Evolutionary conservation across 2,113 vertebrate genomes (phyloP).

Genomic region (Perca fluviatilis): DNA sequence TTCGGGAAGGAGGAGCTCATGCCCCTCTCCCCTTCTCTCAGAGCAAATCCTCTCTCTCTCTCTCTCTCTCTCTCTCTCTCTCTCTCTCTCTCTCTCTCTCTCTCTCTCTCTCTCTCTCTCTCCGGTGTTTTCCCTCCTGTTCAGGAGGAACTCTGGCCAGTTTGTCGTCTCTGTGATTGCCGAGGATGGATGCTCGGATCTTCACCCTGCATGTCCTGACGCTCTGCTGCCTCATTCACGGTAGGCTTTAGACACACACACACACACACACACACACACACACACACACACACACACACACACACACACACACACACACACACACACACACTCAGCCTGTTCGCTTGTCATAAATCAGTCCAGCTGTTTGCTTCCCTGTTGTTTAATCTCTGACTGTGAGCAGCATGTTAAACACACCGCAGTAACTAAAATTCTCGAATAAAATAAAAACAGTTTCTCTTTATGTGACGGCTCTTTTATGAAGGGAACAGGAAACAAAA

Average conservation of each 20-base stretch:
- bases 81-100: not conserved
- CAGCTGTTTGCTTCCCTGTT: not conserved
- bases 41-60: not conserved
- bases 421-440: not conserved
- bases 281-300: conserved; percentile 8
- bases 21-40: not conserved
- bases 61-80: not conserved
- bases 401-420: not conserved
- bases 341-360: not conserved
- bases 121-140: not conserved
- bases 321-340: not conserved
- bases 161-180: conserved; percentile 5
- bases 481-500: not conserved
- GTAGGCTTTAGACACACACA: conserved; percentile 30
- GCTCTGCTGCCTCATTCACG: conserved; percentile 63
- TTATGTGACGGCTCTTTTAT: not conserved
- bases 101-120: not conserved
- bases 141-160: conserved; percentile 26
- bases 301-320: not conserved
- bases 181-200: conserved; percentile 57
- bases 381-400: not conserved
- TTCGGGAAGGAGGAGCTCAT: conserved; percentile 34
- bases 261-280: conserved; percentile 9
- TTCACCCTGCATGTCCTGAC: conserved; percentile 54
- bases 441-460: not conserved